Percentiles rank a stretch among this genome's conserved stretches.
Conservation (phyloP, 2,797 vertebrate species). For the Parauchenoglanis punctatus region DNA sequence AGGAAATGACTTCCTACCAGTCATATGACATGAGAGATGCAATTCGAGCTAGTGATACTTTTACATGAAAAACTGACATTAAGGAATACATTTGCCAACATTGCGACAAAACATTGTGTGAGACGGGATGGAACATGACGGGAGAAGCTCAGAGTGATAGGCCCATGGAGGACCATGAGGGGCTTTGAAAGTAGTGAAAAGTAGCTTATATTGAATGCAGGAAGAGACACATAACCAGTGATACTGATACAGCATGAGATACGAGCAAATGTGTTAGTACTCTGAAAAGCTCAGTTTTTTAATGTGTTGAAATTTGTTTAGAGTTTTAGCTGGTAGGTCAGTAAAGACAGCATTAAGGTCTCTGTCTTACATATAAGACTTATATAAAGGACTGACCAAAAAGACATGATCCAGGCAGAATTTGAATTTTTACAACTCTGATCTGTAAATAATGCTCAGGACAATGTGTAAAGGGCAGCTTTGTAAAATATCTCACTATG, state of each 20-base stretch:
- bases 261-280: neutral
- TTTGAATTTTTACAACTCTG: neutral
- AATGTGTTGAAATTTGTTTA: neutral
- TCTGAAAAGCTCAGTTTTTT: neutral
- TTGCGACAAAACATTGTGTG: neutral
- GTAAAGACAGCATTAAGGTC: neutral
- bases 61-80: neutral
- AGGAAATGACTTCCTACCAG: too few species aligned
- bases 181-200: neutral
- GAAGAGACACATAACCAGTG: neutral
- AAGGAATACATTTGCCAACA: slow-evolving; percentile 3
- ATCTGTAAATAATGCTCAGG: neutral
- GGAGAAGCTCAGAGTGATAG: neutral
- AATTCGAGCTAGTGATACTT: neutral
- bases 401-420: neutral
- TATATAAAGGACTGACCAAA: neutral
- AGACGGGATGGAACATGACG: neutral
- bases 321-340: neutral
- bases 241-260: neutral
- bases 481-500: neutral
- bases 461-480: neutral
- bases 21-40: neutral
- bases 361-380: neutral
- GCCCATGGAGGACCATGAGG: neutral
- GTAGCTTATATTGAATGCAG: neutral